Conservation (phyloP, 2,113 vertebrate genomes). For the Sula dactylatra region DNA sequence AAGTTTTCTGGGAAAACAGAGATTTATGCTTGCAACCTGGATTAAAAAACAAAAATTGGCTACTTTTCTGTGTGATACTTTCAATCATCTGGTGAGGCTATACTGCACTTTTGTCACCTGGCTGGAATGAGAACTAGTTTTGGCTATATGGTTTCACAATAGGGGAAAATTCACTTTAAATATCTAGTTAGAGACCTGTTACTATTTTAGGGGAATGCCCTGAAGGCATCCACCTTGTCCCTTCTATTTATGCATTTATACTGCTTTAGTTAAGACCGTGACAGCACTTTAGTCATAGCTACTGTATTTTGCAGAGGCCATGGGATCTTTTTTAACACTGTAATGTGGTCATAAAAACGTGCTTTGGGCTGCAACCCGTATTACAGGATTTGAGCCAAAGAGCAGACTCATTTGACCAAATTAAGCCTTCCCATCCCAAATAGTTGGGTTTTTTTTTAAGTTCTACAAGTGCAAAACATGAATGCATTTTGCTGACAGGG, state of each 20-base stretch:
- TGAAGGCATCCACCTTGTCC: neutral
- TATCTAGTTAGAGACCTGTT: neutral
- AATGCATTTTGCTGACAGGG: neutral
- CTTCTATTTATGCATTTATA: constrained; percentile 54
- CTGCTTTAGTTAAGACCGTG: constrained; percentile 49
- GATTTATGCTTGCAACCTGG: neutral
- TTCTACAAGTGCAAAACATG: neutral
- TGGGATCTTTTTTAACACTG: constrained; percentile 23
- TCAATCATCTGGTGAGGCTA: neutral
- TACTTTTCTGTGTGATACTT: neutral
- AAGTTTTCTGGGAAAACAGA: neutral
- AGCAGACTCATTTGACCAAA: constrained; percentile 55
- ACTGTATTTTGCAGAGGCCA: constrained; percentile 13
- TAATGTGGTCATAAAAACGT: constrained; percentile 42
- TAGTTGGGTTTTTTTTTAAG: neutral
- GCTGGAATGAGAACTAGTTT: neutral
- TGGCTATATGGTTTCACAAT: neutral
- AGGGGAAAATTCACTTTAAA: neutral
- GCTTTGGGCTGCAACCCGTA: constrained; percentile 61
- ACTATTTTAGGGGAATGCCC: constrained; percentile 14
- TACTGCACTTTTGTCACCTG: neutral
- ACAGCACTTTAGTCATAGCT: constrained; percentile 3
- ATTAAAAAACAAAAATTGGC: neutral
- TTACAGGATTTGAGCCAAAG: constrained; percentile 49
- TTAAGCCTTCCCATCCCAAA: neutral